phyloP scores from a whole-genome alignment of 2,888 invertebrate species.

The Nasonovia ribisnigri region DNA sequence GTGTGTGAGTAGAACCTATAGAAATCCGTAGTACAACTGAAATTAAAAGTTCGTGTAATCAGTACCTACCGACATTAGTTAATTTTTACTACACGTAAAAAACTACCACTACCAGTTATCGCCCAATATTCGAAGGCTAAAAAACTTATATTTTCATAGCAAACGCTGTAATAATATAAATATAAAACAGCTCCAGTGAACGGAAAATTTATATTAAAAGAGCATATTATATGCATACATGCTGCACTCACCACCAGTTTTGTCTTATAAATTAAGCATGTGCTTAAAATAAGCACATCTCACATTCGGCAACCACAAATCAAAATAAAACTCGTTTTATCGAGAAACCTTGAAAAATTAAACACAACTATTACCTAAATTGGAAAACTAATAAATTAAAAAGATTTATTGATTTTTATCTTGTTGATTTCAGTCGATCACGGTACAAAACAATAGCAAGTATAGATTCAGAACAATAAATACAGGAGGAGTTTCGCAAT shows the following conservation, averaged over 20 bases:
- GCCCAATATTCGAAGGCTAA: neutral
- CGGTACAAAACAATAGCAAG: conserved; percentile 19
- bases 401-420: neutral
- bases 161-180: neutral
- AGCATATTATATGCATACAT: neutral
- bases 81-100: neutral
- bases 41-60: neutral
- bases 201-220: neutral
- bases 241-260: neutral
- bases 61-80: neutral
- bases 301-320: neutral
- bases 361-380: neutral
- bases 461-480: conserved; percentile 66
- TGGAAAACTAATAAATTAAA: neutral
- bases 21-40: neutral
- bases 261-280: neutral
- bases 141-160: neutral
- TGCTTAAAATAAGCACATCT: neutral
- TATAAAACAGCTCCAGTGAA: neutral
- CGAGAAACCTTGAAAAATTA: neutral
- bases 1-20: neutral
- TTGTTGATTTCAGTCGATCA: neutral
- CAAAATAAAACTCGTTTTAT: neutral
- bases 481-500: conserved; percentile 71
- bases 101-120: neutral